Percentiles rank a stretch among this genome's conserved stretches.
phyloP scores from a whole-genome alignment of 2,113 vertebrate genomes.

The Ifrita kowaldi region DNA sequence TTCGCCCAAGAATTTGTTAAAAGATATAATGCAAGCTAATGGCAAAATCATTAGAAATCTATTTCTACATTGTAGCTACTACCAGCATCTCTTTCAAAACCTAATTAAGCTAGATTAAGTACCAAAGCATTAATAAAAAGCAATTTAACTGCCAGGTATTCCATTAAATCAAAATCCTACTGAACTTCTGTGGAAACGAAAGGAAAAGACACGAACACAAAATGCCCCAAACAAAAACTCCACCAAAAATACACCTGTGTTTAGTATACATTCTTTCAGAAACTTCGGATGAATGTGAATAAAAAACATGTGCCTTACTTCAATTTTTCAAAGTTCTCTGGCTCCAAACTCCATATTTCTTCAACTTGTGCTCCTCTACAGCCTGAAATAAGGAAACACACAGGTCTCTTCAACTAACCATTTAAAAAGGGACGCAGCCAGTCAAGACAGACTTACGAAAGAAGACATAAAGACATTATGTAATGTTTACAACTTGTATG shows the following conservation, averaged over 20 bases:
- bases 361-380: constrained; percentile 96
- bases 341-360: constrained; percentile 98
- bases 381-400: constrained; percentile 70
- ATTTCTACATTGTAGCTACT: neutral
- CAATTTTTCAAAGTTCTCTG: constrained; percentile 96
- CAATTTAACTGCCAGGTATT: neutral
- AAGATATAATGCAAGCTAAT: neutral
- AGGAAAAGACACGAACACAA: neutral
- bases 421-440: rapidly evolving
- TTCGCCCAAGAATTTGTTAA: neutral
- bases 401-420: neutral
- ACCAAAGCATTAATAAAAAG: neutral
- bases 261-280: neutral
- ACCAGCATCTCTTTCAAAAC: neutral
- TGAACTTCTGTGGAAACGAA: rapidly evolving
- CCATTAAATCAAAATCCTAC: neutral
- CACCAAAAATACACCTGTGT: neutral
- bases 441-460: neutral
- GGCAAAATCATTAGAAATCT: neutral
- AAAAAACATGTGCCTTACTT: constrained; percentile 77
- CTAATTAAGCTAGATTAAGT: neutral
- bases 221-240: neutral
- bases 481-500: neutral
- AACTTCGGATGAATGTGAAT: neutral
- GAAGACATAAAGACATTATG: neutral